Base-by-base conservation (phyloP, 2,888 invertebrate genomes). In the Zootermopsis nevadensis region DNA sequence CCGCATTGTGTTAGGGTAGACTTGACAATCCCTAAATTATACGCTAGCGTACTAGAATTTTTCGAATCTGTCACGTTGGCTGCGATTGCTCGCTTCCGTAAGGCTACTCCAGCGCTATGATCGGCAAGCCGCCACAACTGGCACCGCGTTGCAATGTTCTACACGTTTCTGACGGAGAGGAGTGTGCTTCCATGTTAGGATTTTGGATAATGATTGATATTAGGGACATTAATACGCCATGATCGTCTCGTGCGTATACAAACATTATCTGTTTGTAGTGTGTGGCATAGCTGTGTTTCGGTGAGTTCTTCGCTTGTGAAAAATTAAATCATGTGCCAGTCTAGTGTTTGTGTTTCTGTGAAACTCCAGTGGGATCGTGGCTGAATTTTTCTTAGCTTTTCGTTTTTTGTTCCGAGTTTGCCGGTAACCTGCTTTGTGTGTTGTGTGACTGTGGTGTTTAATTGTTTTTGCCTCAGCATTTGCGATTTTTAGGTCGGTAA, bases 71-170 rank as follows among this genome's bases (percentile, higher is more conserved):
- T 38, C 38, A 38, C 0, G 74, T 74, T 74, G 74, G 74, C 74
- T n/a, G 27, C 69, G 31, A 7, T 10, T 22, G 7, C 7, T 27
- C 30, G 42, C 24, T 74, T 69, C 35, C 69, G 15, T 69, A 33
- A 22, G 33, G 35, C 35, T 27, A 74, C 74, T 22, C 2, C 38
- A 74, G 38, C 74, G 74, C 74, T 38, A 10, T 15, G 8, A 30
- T n/a, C 74, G 74, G 74, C 74, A 74, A 74, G 42, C 74, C 35
- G 38, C 74, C 38, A 74, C 74, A 74, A 42, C 74, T 74, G 74
- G 74, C 38, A 74, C 74, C 74, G 74, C 74, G 74, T 74, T 74
- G 38, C 74, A n/a, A 24, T 38, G 69, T 69, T 30, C 30, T 35
- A 42, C 38, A 74, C 74, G 38, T 74, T 74, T 42, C 74, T 74